Percentiles rank a stretch among this genome's conserved stretches.
Evolutionary conservation across 2,888 invertebrate species (phyloP).

Genomic region (Calliopum simillimum): DNA sequence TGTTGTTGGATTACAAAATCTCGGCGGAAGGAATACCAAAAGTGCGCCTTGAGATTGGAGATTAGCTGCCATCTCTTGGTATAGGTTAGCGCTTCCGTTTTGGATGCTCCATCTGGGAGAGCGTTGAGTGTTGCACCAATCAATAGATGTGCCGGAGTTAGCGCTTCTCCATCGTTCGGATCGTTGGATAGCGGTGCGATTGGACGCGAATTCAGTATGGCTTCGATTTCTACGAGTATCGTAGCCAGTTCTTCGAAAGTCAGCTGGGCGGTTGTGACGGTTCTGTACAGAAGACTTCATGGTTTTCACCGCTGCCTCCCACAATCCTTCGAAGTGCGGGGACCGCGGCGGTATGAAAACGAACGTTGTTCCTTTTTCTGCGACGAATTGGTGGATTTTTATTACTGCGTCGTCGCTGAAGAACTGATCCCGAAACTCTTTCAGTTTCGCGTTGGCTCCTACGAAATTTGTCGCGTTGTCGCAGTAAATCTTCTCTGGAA

Average conservation of each 20-base stretch:
- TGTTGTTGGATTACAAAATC: slow-evolving; percentile 3
- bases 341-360: slow-evolving; percentile 29
- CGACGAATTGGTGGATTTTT: no score
- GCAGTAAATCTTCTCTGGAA: slow-evolving; percentile 11
- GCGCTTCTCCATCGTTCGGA: slow-evolving; percentile 40
- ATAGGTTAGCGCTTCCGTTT: no score
- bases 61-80: slow-evolving; percentile 12
- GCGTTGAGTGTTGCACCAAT: background rate
- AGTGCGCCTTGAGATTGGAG: slow-evolving; percentile 34
- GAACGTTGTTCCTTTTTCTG: slow-evolving; percentile 6
- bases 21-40: slow-evolving; percentile 29
- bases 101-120: no score
- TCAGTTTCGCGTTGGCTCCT: slow-evolving; percentile 19
- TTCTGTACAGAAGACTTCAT: slow-evolving; percentile 25
- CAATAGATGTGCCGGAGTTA: slow-evolving; percentile 29
- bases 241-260: slow-evolving; percentile 39
- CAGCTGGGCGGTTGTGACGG: slow-evolving; percentile 28
- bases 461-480: no score
- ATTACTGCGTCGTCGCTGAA: no score
- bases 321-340: slow-evolving; percentile 32
- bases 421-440: background rate
- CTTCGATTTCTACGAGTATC: slow-evolving; percentile 42
- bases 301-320: slow-evolving; percentile 29
- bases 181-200: slow-evolving; percentile 39
- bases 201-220: slow-evolving; percentile 46